phyloP scores from a whole-genome alignment of 53 echinoderm and acorn worm species.

The Luidia sarsii region DNA sequence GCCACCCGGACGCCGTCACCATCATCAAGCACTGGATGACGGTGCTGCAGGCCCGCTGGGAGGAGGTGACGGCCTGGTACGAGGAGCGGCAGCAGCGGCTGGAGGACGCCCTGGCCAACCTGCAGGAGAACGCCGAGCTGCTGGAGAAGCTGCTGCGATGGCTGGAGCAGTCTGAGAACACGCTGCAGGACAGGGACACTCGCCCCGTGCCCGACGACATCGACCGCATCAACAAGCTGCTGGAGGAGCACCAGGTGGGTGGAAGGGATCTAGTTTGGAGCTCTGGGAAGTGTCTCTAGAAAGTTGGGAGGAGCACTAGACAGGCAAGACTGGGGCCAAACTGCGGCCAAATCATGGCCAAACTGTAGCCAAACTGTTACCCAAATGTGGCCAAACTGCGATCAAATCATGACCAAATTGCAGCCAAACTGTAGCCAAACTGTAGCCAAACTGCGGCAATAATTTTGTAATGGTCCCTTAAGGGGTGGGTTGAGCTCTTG shows the following conservation, averaged over 20 bases:
- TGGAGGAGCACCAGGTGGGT: constrained; percentile 91
- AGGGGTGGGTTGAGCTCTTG: no score
- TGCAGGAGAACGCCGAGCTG: constrained; percentile 80
- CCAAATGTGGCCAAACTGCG: no score
- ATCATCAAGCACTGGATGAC: constrained; percentile 97
- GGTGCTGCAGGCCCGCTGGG: constrained; percentile 95
- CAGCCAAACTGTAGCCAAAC: no score
- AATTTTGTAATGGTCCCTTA: no score
- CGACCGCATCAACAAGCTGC: constrained; percentile 74
- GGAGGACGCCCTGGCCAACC: constrained; percentile 75
- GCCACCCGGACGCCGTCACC: constrained; percentile 91
- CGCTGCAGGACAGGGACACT: constrained; percentile 71
- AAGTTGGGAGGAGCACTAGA: no score
- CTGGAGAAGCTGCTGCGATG: constrained; percentile 87
- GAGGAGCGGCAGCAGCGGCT: constrained; percentile 75
- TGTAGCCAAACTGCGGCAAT: no score
- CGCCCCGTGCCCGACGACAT: constrained; percentile 83
- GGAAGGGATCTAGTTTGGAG: no score
- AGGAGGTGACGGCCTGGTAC: constrained; percentile 86
- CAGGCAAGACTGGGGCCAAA: no score
- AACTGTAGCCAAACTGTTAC: no score
- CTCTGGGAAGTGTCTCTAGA: no score
- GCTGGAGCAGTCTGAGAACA: constrained; percentile 85
- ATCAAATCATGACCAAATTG: no score
- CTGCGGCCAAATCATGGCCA: no score